These are phyloP conservation scores for Chaetodon auriga DNA, from an alignment of 2,113 vertebrate genomes.

Conservation along the genomic window DNA sequence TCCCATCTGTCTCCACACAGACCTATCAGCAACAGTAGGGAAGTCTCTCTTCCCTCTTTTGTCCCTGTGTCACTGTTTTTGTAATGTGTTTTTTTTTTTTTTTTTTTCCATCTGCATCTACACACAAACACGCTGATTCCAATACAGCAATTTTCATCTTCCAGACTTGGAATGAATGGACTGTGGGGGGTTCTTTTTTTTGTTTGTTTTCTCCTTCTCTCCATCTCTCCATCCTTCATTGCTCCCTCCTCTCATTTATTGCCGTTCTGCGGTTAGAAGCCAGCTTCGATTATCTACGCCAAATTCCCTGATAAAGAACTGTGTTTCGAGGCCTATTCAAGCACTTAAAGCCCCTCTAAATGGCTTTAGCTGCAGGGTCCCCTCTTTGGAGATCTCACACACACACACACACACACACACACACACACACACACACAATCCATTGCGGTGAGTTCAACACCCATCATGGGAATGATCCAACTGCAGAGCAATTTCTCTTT, in stretches of 20 bases:
- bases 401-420: conserved; percentile 27
- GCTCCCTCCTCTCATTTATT: conserved; percentile 66
- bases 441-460: conserved; percentile 59
- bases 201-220: conserved; percentile 31
- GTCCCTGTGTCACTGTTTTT: conserved; percentile 28
- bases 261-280: conserved; percentile 69
- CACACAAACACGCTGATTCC: conserved; percentile 20
- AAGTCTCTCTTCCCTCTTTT: conserved; percentile 1
- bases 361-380: conserved; percentile 78
- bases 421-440: conserved; percentile 32
- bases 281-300: conserved; percentile 76
- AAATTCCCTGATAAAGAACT: conserved; percentile 80
- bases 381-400: conserved; percentile 61
- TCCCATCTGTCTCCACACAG: conserved; percentile 51
- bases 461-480: conserved; percentile 60
- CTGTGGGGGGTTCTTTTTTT: conserved; percentile 27
- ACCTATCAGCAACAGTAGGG: conserved; percentile 27
- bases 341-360: conserved; percentile 77
- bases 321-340: conserved; percentile 75
- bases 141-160: conserved; percentile 22
- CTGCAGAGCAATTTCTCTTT: conserved; percentile 58
- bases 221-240: conserved; percentile 39
- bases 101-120: background rate
- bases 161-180: conserved; percentile 33
- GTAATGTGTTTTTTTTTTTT: background rate